Percentiles rank a stretch among this genome's conserved stretches.
phyloP scores from a whole-genome alignment of 2,888 invertebrate genomes.

The Pristionchus maxplancki region DNA sequence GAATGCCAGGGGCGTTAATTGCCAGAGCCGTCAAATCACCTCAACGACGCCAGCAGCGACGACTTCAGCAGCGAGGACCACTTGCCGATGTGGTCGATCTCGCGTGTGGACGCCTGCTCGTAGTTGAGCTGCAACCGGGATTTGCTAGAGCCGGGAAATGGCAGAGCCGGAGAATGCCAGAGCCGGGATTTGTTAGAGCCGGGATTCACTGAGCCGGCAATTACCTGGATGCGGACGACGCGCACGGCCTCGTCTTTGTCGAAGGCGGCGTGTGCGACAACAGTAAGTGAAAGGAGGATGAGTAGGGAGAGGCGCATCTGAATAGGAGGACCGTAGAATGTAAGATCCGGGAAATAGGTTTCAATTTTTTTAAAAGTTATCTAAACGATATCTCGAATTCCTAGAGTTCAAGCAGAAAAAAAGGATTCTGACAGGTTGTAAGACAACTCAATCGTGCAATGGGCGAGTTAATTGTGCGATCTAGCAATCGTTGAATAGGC shows the following conservation, averaged over 20 bases:
- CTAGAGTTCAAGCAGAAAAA: no score
- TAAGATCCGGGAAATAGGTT: no score
- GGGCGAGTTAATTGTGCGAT: no score
- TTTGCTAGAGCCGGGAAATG: neutral
- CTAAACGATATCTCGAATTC: no score
- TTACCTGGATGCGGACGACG: slow-evolving; percentile 68
- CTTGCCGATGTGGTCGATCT: slow-evolving; percentile 59
- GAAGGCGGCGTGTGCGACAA: neutral
- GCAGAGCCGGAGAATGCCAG: neutral
- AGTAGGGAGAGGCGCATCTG: slow-evolving; percentile 8
- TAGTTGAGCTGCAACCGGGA: slow-evolving; percentile 57
- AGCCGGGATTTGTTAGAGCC: neutral
- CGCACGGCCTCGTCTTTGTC: slow-evolving; percentile 63
- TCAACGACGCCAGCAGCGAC: slow-evolving; percentile 44
- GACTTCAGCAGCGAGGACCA: slow-evolving; percentile 48
- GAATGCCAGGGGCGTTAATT: slow-evolving; percentile 47
- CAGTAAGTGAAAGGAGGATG: neutral
- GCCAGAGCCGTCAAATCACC: neutral
- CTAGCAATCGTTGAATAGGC: no score
- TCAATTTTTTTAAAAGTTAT: no score
- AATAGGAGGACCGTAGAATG: neutral
- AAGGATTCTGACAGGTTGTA: neutral
- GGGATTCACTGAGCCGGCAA: neutral
- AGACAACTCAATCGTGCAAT: neutral
- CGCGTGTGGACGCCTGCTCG: slow-evolving; percentile 57